phyloP scores from a whole-genome alignment of 2,113 vertebrate genomes.

The Barbus barbus region DNA sequence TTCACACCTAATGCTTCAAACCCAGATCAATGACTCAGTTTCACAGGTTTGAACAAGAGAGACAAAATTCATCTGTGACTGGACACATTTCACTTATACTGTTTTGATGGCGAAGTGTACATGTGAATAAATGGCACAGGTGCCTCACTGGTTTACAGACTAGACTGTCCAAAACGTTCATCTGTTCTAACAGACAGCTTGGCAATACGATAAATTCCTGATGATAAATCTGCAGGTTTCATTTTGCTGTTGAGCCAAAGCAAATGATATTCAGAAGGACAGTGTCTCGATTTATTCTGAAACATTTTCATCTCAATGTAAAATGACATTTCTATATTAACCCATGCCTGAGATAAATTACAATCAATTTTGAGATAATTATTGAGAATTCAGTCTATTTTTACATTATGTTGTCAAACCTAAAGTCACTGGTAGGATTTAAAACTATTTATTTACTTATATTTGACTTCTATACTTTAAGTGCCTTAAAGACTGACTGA shows the following conservation, averaged over 20 bases:
- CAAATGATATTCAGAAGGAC: conserved; percentile 18
- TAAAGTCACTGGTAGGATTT: background rate
- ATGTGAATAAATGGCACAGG: conserved; percentile 15
- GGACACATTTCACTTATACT: conserved; percentile 2
- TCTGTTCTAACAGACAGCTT: conserved; percentile 30
- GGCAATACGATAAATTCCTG: conserved; percentile 1
- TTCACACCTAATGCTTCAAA: conserved; percentile 8
- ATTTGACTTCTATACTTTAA: background rate
- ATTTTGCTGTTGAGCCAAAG: background rate
- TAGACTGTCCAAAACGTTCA: background rate
- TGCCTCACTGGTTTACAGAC: background rate
- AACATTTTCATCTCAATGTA: background rate
- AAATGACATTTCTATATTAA: background rate
- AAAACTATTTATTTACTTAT: background rate
- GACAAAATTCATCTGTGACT: background rate
- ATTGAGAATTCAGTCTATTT: too few species aligned
- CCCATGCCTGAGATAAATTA: too few species aligned
- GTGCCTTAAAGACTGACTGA: background rate
- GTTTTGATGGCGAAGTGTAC: background rate
- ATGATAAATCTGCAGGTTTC: background rate
- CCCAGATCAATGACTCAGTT: background rate
- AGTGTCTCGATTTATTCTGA: background rate
- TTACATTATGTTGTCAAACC: too few species aligned
- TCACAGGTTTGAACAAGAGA: conserved; percentile 19
- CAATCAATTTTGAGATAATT: too few species aligned